Evolutionary conservation across 1,140 invertebrate species (phyloP).

Genomic region (Hylaeus anthracinus): DNA sequence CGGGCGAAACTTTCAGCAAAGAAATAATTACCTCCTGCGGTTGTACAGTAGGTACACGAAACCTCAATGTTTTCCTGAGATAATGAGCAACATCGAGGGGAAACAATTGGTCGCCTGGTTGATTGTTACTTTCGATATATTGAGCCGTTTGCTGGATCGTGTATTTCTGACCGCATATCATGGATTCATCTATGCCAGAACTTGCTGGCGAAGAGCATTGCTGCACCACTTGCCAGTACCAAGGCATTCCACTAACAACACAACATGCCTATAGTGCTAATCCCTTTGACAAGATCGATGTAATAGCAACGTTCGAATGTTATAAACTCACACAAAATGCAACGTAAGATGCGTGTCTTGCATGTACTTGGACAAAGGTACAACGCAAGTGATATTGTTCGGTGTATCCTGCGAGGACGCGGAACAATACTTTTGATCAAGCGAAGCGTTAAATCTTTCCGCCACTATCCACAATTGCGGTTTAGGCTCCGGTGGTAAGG

Average conservation of each 20-base stretch:
- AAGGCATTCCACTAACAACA: slow-evolving; percentile 72
- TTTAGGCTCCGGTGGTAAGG: slow-evolving; percentile 74
- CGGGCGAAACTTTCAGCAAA: too few relatives aligned
- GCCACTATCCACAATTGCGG: slow-evolving; percentile 73
- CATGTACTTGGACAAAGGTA: slow-evolving; percentile 78
- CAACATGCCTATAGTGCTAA: background rate
- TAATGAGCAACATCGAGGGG: slow-evolving; percentile 75
- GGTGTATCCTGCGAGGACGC: slow-evolving; percentile 64
- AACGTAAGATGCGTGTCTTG: slow-evolving; percentile 74
- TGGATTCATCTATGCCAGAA: slow-evolving; percentile 65
- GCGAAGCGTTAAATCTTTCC: slow-evolving; percentile 74
- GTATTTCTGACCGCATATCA: slow-evolving; percentile 71
- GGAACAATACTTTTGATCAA: slow-evolving; percentile 77
- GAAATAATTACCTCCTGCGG: slow-evolving; percentile 73
- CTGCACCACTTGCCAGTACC: slow-evolving; percentile 76
- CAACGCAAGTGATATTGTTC: slow-evolving; percentile 75
- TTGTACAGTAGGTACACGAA: slow-evolving; percentile 75
- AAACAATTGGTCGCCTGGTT: slow-evolving; percentile 73
- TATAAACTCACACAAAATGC: slow-evolving; percentile 72
- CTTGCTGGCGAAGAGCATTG: slow-evolving; percentile 67
- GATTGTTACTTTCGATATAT: slow-evolving; percentile 70
- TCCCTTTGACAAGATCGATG: too few relatives aligned
- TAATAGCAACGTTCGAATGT: background rate
- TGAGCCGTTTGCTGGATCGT: slow-evolving; percentile 69
- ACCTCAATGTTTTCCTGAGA: slow-evolving; percentile 74